Conservation (phyloP, 2,113 vertebrate genomes). For the Larimichthys crocea region DNA sequence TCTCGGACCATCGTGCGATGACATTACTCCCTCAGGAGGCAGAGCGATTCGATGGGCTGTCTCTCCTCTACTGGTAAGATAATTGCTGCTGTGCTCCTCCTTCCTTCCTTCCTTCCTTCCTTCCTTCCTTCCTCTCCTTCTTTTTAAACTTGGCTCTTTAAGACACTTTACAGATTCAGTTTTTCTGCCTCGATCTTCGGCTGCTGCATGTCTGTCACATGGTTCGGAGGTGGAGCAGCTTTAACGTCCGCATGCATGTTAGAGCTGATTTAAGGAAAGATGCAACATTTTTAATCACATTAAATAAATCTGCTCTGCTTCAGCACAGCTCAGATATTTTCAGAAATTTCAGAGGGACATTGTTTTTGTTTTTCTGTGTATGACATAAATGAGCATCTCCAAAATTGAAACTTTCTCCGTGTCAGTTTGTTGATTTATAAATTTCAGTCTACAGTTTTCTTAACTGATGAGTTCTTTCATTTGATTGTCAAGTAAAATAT, state of each 20-base stretch:
- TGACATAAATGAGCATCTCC: too few relatives aligned
- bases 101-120: neutral
- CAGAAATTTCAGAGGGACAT: too few relatives aligned
- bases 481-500: too few relatives aligned
- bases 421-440: too few relatives aligned
- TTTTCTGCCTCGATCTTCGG: neutral
- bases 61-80: constrained; percentile 89
- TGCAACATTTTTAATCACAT: neutral
- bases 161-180: neutral
- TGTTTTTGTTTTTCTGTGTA: too few relatives aligned
- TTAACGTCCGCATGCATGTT: constrained; percentile 41
- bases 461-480: too few relatives aligned
- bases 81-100: neutral
- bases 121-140: neutral
- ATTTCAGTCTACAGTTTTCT: too few relatives aligned
- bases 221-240: constrained; percentile 23
- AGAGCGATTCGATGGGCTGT: constrained; percentile 87
- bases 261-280: constrained; percentile 25
- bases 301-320: neutral
- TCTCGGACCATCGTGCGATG: constrained; percentile 76
- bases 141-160: neutral
- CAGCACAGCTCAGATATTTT: neutral
- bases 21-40: constrained; percentile 85
- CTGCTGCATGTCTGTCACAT: constrained; percentile 32
- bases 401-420: too few relatives aligned